Base-by-base conservation (phyloP, 1,140 invertebrate genomes). In the Lasioglossum baleicum region DNA sequence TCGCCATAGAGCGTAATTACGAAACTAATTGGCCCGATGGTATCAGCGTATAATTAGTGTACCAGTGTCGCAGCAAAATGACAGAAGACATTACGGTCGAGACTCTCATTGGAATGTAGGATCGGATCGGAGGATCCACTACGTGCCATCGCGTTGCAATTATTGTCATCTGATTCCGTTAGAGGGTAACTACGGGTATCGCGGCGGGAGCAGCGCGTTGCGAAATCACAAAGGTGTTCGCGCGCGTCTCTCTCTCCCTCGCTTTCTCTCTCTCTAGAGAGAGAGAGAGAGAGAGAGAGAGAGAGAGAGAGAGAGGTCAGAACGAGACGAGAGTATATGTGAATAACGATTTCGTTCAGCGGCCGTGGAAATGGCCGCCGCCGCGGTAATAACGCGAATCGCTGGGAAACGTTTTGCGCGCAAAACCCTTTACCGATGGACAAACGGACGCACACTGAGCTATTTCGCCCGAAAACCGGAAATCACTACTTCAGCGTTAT, bases 151-250 rank as follows among this genome's bases (percentile, higher is more conserved):
- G 58, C 20, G 58, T 74, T 70, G 69, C 75, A 71, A 82, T 83
- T 83, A 83, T 83, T 83, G 75, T 70, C 82, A 22, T 78, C 77
- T 75, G 80, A 83, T 83, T 83, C 74, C 80, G 69, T 66, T 66
- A 56, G 63, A 42, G 63, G 35, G 65, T 81, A 78, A 81, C 69
- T 81, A 74, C 67, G 31, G 31, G 42, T 22, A 56, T 26, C 65
- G 22, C 60, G 51, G 80, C 40, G 56, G 26, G 26, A 35, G 35
- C 35, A 48, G 40, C 75, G 51, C 51, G 51, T 73, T 10, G 42
- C 42, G 4, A 51, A 70, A 26, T 31, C 42, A 48, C 61, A 69
- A 70, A 81, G 61, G 77, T 26, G 26, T 66, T 64, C 67, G 20
- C 20, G 56, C 56, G 44, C 20, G 20, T n/a, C 56, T 6, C 7